Percentiles rank a stretch among this genome's conserved stretches.
Evolutionary conservation across 2,797 vertebrate species (phyloP).

Genomic region (Mormyrus hasselquistii): DNA sequence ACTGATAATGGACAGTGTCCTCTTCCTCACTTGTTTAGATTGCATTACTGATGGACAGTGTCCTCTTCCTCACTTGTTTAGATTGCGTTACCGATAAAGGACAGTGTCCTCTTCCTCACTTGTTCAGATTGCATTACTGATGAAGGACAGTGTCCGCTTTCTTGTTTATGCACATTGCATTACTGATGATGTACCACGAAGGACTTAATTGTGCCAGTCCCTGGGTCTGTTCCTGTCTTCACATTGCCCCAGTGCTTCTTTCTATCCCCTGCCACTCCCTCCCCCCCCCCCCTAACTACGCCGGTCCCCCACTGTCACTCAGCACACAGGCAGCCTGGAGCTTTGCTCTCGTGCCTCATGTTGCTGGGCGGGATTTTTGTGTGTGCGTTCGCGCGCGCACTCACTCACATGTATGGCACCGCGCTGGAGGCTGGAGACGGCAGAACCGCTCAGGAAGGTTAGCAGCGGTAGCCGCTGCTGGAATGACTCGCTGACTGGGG

Average conservation of each 20-base stretch:
- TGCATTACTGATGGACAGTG: not conserved
- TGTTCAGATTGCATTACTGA: not conserved
- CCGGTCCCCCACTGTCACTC: not conserved
- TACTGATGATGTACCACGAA: not conserved
- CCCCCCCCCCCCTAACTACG: not conserved
- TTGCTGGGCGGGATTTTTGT: not conserved
- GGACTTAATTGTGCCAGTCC: not conserved
- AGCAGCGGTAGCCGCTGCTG: not conserved
- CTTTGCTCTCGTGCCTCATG: not conserved
- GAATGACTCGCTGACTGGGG: constrained; percentile 3
- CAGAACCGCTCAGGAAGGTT: constrained; percentile 1
- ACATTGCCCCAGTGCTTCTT: not conserved
- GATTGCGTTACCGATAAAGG: not conserved
- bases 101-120: not conserved
- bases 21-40: not conserved
- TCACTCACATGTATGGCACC: not conserved
- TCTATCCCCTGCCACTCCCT: not conserved
- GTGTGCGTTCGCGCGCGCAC: not conserved
- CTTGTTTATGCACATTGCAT: not conserved
- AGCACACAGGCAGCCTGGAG: not conserved
- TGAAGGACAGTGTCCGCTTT: not conserved
- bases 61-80: not conserved
- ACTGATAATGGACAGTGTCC: not conserved
- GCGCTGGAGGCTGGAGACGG: not conserved
- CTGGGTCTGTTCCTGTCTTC: not conserved